Percentiles rank a stretch among this genome's conserved stretches.
phyloP scores from a whole-genome alignment of 2,888 invertebrate genomes.

The Melinopterus prodromus region DNA sequence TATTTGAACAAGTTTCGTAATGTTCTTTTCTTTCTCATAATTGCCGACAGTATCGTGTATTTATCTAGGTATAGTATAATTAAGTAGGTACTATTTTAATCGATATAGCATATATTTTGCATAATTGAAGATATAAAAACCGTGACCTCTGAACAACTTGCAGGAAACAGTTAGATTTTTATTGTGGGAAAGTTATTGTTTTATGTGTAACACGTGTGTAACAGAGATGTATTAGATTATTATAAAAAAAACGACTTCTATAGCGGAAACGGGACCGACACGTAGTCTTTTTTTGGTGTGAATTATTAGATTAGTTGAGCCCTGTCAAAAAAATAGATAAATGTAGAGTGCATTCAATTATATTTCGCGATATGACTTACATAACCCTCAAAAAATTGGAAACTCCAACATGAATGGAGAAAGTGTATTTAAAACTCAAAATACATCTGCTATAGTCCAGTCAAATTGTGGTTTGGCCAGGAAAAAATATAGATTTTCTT shows the following conservation, averaged over 20 bases:
- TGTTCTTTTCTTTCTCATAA: not conserved
- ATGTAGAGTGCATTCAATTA: too few species aligned
- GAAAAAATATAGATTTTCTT: too few species aligned
- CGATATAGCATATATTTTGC: not conserved
- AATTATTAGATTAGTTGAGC: too few species aligned
- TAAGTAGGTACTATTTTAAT: not conserved
- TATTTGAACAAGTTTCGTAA: not conserved
- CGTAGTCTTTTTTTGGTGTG: too few species aligned
- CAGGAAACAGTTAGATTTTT: not conserved
- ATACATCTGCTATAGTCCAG: too few species aligned
- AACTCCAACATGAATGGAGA: too few species aligned
- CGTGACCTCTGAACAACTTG: not conserved
- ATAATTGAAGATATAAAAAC: not conserved
- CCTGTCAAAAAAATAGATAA: too few species aligned
- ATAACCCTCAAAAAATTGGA: too few species aligned
- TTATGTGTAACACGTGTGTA: not conserved
- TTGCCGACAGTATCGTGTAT: not conserved
- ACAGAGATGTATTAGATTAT: not conserved
- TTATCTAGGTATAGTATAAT: not conserved
- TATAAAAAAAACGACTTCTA: not conserved
- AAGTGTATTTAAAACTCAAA: too few species aligned
- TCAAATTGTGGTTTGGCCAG: too few species aligned
- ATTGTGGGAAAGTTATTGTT: not conserved
- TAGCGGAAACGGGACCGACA: not conserved
- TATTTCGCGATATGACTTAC: too few species aligned